Base-by-base conservation (phyloP, 2,113 vertebrate species). In the Carassius auratus region DNA sequence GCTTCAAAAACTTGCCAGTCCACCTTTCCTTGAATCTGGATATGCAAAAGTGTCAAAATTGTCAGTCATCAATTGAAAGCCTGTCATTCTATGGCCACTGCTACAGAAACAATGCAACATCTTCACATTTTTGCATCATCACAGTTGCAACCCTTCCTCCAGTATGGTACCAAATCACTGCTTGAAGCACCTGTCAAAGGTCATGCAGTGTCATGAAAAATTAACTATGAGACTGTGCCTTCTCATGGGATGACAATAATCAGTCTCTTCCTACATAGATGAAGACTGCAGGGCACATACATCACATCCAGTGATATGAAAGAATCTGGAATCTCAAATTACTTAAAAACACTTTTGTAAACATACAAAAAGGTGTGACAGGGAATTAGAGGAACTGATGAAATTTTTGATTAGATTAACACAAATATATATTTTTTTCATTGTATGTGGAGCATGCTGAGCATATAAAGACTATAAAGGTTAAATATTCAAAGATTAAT, bases 201-300 rank as follows among this genome's bases (percentile, higher is more conserved):
- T 71, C 36, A 73, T 21, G 19, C 36, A 45, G 36, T 73, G 69
- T 42, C 19, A 73, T n/a, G 36, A 73, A 73, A 45, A 73, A 73
- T 33, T 17, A 8, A 68, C 45, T 73, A 21, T n/a, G 10, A 45
- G 36, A 73, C 69, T 42, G 68, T 42, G 33, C 19, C 5, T 73
- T 21, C 69, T 73, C 69, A 73, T 73, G 19, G 36, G 69, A 73
- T n/a, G 21, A 73, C 19, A 73, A 45, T 19, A 73, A 73, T 73
- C 5, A 45, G 38, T 4, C 19, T 45, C 36, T 45, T 19, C 17
- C 42, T 42, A 38, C 17, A 45, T 73, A 45, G 55, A 1, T 59
- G 55, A 19, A 69, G 8, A 36, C 19, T 42, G 42, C 19, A 73
- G 69, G 5, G 64, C 64, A 68, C 64, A 64, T 26, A 64, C 62